Evolutionary conservation across 1,140 invertebrate species (phyloP).

Genomic region (Nasonia vitripennis): DNA sequence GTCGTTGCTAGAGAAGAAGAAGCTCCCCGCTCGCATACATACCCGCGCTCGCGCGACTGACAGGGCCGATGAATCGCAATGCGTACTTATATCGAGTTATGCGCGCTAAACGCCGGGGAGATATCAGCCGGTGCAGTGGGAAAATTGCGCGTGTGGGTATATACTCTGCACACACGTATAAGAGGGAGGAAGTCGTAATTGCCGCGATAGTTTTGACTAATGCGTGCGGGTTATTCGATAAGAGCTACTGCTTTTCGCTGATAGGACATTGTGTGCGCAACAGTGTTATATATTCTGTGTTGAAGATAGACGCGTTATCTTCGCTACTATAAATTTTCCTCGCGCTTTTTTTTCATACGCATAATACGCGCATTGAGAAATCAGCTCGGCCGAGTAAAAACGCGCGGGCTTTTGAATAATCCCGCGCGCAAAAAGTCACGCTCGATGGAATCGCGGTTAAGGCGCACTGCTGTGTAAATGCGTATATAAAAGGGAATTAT

Average conservation of each 20-base stretch:
- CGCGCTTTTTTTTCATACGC: not conserved
- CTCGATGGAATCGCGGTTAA: conserved; percentile 13
- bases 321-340: not conserved
- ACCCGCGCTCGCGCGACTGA: not conserved
- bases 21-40: not conserved
- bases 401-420: not conserved
- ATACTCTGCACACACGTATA: too few species aligned
- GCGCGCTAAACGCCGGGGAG: not conserved
- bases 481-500: not conserved
- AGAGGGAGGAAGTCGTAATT: conserved; percentile 26
- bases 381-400: too few species aligned
- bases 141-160: not conserved
- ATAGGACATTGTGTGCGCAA: not conserved
- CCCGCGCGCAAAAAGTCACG: not conserved
- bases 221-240: conserved; percentile 2
- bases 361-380: too few species aligned
- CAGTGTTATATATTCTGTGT: not conserved
- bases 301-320: not conserved
- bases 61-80: not conserved
- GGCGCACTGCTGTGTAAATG: not conserved
- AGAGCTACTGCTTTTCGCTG: not conserved
- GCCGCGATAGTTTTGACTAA: not conserved
- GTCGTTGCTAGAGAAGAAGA: not conserved
- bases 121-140: not conserved
- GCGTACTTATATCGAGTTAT: not conserved